Conservation (phyloP, 2,113 vertebrate species). For the Anoura caudifer region DNA sequence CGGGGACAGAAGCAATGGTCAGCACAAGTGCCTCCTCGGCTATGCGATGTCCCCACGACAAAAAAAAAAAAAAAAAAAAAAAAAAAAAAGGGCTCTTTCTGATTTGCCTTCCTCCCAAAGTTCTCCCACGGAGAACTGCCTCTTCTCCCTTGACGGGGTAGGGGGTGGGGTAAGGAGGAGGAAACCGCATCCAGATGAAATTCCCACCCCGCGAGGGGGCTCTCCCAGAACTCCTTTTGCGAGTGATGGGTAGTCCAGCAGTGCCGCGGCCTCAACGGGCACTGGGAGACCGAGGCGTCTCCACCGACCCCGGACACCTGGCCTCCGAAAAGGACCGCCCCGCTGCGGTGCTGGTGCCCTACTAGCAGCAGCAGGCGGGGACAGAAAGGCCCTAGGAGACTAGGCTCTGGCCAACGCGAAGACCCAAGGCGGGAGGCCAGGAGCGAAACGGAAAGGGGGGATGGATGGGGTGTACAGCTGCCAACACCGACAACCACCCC, state of each 20-base stretch:
- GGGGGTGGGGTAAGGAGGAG: background rate
- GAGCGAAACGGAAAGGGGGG: background rate
- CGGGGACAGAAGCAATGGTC: constrained; percentile 48
- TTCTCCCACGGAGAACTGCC: background rate
- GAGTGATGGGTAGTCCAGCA: background rate
- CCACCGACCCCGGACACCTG: background rate
- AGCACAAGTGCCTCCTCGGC: background rate
- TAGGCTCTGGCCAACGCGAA: background rate
- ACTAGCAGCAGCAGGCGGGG: background rate
- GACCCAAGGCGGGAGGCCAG: background rate
- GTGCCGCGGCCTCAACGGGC: background rate
- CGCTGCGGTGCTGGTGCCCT: background rate
- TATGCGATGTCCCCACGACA: background rate
- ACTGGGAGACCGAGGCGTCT: background rate
- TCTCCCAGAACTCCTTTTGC: background rate
- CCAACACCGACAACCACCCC: background rate
- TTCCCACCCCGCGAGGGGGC: background rate
- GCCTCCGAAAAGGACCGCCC: background rate
- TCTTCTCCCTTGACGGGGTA: background rate
- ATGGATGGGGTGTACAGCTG: background rate
- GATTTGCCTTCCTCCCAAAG: background rate
- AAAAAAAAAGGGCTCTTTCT: background rate
- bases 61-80: no score
- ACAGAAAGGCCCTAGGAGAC: no score
- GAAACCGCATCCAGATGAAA: background rate